Base-by-base conservation (phyloP, 2,113 vertebrate genomes). In the Ammodytes dubius region DNA sequence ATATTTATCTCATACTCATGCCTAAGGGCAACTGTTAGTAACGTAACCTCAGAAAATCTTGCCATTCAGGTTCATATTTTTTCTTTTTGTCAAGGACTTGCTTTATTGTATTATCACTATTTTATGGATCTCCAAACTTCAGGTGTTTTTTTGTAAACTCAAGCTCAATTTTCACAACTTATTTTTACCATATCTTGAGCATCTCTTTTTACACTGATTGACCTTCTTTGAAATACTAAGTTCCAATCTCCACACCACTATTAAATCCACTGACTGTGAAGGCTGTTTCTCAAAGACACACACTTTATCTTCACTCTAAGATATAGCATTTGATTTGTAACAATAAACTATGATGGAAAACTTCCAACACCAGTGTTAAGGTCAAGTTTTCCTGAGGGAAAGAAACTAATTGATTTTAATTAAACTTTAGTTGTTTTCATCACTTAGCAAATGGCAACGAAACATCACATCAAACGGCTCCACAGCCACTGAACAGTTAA, bases 401-500 rank as follows among this genome's bases (percentile, higher is more conserved):
- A 27, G 27, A 35, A 65, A 46, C 5, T 12, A 68, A 4, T 19
- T 46, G 2, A 15, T 58, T 52, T 71, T 19, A 19, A 52, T 64
- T 19, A 83, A 66, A 52, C 56, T 5, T 43, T 12, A 13, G 14
- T 37, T 19, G 4, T 53, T 35, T 77, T 76, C 43, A 63, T 76
- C 42, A 45, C 42, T n/a, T 47, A 54, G 49, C 19, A 47, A 19
- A 72, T 42, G 19, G 12, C 15, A 70, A 76, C 6, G 46, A 74
- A 70, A 77, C 49, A 58, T 78, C 65, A n/a, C 43, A 83, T 70
- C 43, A 49, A 60, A 81, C 1, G 4, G 65, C 64, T 73, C 60
- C 27, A n/a, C 52, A 88, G 88, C 68, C 89, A 88, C 57, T 89
- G 66, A 92, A 90, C 69, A 81, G 90, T 92, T 92, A 90, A 88